A percentile compares a stretch with the other conserved stretches of the same genome.
phyloP scores from a whole-genome alignment of 2,888 invertebrate genomes.

The Dendrolimus houi region DNA sequence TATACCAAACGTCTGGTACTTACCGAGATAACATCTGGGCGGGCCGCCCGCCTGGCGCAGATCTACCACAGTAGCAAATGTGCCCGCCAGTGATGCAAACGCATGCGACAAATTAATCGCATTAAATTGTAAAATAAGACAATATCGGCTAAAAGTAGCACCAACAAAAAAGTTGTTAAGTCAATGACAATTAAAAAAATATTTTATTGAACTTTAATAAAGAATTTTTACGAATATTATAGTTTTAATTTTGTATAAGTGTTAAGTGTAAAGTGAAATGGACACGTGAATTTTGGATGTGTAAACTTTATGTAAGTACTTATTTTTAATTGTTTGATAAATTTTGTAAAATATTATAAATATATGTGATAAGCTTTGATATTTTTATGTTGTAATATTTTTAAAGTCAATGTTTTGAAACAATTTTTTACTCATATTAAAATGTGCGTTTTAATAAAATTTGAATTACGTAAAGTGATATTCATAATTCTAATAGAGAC shows the following conservation, averaged over 20 bases:
- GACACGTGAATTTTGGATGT: not conserved
- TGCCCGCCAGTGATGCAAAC: slow-evolving; percentile 43
- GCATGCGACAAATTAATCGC: slow-evolving; percentile 14
- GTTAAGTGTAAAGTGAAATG: not conserved
- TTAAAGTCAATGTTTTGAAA: too few relatives aligned
- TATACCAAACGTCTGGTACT: slow-evolving; percentile 9
- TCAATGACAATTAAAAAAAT: not conserved
- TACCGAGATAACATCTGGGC: slow-evolving; percentile 58
- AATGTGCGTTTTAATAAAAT: too few relatives aligned
- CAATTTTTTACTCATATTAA: too few relatives aligned
- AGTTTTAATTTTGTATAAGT: not conserved
- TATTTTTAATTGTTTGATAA: not conserved
- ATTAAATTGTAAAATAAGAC: not conserved
- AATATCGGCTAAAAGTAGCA: not conserved
- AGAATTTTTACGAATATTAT: not conserved
- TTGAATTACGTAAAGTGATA: too few relatives aligned
- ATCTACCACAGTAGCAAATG: slow-evolving; percentile 33
- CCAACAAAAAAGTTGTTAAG: too few relatives aligned
- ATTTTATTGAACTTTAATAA: not conserved
- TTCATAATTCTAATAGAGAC: too few relatives aligned
- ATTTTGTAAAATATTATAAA: not conserved
- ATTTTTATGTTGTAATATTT: too few relatives aligned
- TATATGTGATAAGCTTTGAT: too few relatives aligned
- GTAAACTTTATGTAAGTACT: not conserved
- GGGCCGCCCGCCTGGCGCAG: slow-evolving; percentile 41